These are phyloP conservation scores for Harpalus rufipes DNA, from an alignment of 2,888 invertebrate species.

Conservation along the genomic window DNA sequence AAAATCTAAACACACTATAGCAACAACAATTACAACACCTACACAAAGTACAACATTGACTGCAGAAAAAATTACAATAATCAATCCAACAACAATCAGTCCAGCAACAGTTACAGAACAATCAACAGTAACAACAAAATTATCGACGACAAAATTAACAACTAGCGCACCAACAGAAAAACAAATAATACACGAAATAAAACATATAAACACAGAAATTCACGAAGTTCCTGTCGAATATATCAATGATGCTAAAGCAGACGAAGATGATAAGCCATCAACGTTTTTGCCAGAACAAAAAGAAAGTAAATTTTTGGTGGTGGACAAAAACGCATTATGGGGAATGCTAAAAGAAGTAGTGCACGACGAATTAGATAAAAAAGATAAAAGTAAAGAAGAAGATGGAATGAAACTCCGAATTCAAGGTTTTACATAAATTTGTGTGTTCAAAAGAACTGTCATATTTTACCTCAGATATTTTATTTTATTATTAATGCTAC, in stretches of 20 bases:
- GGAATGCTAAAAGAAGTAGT: conserved; percentile 81
- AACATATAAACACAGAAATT: conserved; percentile 73
- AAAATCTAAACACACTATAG: conserved; percentile 71
- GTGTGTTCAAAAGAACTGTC: conserved; percentile 41
- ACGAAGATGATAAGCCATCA: conserved; percentile 69
- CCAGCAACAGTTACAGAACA: conserved; percentile 26
- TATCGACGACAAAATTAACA: conserved; percentile 3
- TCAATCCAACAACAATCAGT: conserved; percentile 41
- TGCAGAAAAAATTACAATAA: conserved; percentile 29
- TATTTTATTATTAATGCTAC: conserved; percentile 50
- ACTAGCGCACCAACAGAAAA: conserved; percentile 20
- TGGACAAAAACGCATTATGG: conserved; percentile 82
- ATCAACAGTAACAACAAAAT: neutral
- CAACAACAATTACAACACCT: neutral
- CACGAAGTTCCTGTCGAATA: conserved; percentile 70
- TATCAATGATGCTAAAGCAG: conserved; percentile 67
- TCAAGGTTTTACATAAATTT: conserved; percentile 63
- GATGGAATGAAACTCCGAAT: conserved; percentile 48
- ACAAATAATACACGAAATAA: conserved; percentile 67
- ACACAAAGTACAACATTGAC: conserved; percentile 12
- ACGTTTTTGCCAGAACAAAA: conserved; percentile 74
- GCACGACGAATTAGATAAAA: conserved; percentile 72
- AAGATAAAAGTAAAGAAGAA: conserved; percentile 57
- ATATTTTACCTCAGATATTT: conserved; percentile 52
- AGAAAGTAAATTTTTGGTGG: conserved; percentile 80